Conservation (phyloP, 2,888 invertebrate genomes). For the Dermolepida albohirtum region DNA sequence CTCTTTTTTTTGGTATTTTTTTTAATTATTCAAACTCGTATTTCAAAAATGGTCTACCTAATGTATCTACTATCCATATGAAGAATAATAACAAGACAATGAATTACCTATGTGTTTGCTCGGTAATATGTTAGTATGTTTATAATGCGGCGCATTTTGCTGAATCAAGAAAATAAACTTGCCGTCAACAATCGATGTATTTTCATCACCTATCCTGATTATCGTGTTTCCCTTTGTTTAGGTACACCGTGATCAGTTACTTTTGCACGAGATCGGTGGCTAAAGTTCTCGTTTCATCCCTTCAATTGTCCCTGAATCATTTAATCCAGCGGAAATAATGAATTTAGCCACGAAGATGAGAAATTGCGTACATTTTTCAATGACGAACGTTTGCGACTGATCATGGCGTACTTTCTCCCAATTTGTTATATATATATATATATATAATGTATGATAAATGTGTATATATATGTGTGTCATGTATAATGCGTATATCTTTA, state of each 20-base stretch:
- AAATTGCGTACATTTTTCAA: neutral
- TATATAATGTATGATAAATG: conserved; percentile 12
- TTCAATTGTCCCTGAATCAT: neutral
- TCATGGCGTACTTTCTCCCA: neutral
- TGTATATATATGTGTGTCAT: neutral
- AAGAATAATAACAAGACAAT: conserved; percentile 62
- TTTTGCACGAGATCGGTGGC: no score
- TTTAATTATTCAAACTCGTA: conserved; percentile 3
- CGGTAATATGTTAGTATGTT: conserved; percentile 50
- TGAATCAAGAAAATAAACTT: conserved; percentile 54
- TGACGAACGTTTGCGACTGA: neutral
- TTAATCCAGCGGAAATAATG: no score
- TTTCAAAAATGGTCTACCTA: conserved; percentile 39
- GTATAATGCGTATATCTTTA: conserved; percentile 6
- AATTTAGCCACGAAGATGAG: no score
- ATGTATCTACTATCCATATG: conserved; percentile 48
- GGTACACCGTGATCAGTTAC: no score
- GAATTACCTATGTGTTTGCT: conserved; percentile 53
- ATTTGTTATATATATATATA: conserved; percentile 22
- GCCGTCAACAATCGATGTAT: conserved; percentile 56
- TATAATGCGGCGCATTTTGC: no score
- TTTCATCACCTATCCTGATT: no score
- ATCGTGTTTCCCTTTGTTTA: no score
- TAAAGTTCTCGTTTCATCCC: neutral
- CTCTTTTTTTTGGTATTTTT: neutral